These are phyloP conservation scores for Propsilocerus akamusi DNA, from an alignment of 1,140 invertebrate species.

Conservation along the genomic window DNA sequence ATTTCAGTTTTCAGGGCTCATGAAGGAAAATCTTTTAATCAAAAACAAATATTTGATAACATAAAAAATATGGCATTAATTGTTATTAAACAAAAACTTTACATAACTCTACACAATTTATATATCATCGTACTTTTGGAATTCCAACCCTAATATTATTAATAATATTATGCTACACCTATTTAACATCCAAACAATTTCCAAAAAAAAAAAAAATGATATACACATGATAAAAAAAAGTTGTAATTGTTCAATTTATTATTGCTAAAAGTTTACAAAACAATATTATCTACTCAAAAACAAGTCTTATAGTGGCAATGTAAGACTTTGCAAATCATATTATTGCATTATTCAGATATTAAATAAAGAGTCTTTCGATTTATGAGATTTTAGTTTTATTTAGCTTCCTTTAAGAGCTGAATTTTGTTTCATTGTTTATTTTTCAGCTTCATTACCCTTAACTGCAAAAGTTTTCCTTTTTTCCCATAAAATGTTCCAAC, in stretches of 20 bases:
- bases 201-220: neutral
- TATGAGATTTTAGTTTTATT: too few species aligned
- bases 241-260: conserved; percentile 1
- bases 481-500: neutral
- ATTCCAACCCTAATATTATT: too few species aligned
- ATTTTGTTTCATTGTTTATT: neutral
- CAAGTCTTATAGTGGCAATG: too few species aligned
- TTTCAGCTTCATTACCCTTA: neutral
- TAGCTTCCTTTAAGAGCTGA: neutral
- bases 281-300: too few species aligned
- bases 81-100: too few species aligned
- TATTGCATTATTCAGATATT: neutral
- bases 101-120: too few species aligned
- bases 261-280: conserved; percentile 2
- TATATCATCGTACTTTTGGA: too few species aligned
- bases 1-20: too few species aligned
- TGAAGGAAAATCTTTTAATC: too few species aligned
- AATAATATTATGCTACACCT: too few species aligned
- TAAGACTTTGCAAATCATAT: neutral
- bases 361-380: conserved; percentile 2
- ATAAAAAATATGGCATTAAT: too few species aligned
- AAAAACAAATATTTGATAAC: too few species aligned
- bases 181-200: neutral
- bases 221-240: neutral
- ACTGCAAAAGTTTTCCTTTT: neutral